Percentiles rank a stretch among this genome's conserved stretches.
Evolutionary conservation across 2,888 invertebrate species (phyloP).

Genomic region (Lithosia quadra): DNA sequence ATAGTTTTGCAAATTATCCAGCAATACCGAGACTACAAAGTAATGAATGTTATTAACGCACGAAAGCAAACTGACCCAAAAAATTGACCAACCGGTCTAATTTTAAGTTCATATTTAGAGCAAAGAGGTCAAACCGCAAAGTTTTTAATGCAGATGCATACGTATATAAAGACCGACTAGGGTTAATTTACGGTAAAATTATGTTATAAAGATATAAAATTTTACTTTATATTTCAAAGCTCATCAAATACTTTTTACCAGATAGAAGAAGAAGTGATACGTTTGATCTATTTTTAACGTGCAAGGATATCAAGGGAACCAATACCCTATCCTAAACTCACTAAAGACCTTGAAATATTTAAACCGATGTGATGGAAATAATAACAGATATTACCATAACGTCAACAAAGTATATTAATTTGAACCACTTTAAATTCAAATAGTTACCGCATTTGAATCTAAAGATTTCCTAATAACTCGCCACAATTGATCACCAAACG

Average conservation of each 20-base stretch:
- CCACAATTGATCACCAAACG: conserved; percentile 18
- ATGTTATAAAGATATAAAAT: not conserved
- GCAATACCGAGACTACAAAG: not conserved
- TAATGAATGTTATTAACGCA: too few relatives aligned
- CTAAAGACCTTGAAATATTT: not conserved
- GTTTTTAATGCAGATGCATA: not conserved
- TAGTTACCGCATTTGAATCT: not conserved
- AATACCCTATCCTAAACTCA: not conserved
- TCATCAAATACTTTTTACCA: not conserved
- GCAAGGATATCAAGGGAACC: not conserved
- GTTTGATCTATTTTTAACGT: not conserved
- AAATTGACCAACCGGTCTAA: conserved; percentile 1
- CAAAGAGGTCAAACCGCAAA: not conserved
- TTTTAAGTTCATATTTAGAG: not conserved
- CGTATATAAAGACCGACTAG: not conserved
- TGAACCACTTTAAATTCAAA: conserved; percentile 15
- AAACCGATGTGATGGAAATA: not conserved
- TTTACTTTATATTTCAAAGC: not conserved
- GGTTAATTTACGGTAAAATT: not conserved
- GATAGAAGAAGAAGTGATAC: not conserved
- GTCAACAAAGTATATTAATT: conserved; percentile 14
- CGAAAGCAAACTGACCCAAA: not conserved
- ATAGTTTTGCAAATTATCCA: not conserved
- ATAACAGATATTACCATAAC: conserved; percentile 10
- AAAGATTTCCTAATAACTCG: conserved; percentile 10